phyloP scores from a whole-genome alignment of 2,113 vertebrate genomes.

The mouse (Mus musculus) region DNA sequence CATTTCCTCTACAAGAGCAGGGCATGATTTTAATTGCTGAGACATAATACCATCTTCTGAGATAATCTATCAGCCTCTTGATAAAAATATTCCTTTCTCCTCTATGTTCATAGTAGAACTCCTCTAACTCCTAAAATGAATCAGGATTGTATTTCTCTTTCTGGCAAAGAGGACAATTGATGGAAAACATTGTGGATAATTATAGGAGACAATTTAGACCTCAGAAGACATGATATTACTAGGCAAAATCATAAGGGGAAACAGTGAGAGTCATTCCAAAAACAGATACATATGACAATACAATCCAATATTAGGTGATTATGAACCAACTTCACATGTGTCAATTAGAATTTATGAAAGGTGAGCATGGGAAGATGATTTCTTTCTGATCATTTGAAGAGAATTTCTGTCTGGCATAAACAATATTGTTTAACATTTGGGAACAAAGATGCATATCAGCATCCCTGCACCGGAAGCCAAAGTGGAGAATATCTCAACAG shows the following conservation, averaged over 20 bases:
- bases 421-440: no score
- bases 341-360: neutral
- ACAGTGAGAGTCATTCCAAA: neutral
- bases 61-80: neutral
- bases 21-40: neutral
- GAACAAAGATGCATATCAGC: neutral
- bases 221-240: neutral
- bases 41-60: neutral
- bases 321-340: neutral
- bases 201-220: no score
- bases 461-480: neutral
- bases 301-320: neutral
- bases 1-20: neutral
- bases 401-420: neutral
- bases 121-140: neutral
- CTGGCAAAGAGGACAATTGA: neutral
- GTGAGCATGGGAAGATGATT: neutral
- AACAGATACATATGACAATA: accelerated
- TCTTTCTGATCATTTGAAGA: neutral
- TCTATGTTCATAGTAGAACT: neutral
- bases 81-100: neutral
- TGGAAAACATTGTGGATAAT: neutral
- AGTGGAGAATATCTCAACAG: neutral
- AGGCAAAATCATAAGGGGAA: neutral
- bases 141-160: neutral